Base-by-base conservation (phyloP, 2,888 invertebrate genomes). In the Bruchidius siliquastri region DNA sequence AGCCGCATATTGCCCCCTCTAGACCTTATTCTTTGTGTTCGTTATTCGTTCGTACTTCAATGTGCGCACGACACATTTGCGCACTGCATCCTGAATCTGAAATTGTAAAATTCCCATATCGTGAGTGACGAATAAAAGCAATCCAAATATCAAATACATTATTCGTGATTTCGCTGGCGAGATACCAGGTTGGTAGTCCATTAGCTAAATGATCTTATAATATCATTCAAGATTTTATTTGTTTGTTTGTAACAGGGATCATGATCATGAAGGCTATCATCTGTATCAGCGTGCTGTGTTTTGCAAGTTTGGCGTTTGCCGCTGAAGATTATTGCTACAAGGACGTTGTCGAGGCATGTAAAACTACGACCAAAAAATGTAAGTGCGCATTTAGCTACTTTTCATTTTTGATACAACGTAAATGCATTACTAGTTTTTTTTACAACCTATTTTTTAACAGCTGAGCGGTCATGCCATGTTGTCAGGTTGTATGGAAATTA, bases 201-300 rank as follows among this genome's bases (percentile, higher is more conserved):
- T 21, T n/a, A 21, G 1, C 68, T 10, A 8, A 10, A 10, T 68
- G 8, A 6, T n/a, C 10, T 70, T 67, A n/a, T n/a, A 22, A 68
- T 30, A 72, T 77, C 75, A 71, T 76, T 73, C 75, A 77, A 75
- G 74, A 72, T 75, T 72, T 75, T 75, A 78, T 79, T 72, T 77
- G 76, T 74, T 74, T 77, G 76, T 74, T 74, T 72, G 71, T 82
- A 78, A 73, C 83, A 90, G 84, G 82, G 86, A 87, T 86, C 86
- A 92, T 93, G 86, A 87, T 86, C 86, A 92, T 93, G 93, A 92
- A 91, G 88, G 71, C 71, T 21, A 21, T 71, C n/a, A 77, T 77
- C 77, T 83, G 91, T 76, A 84, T 87, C 77, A 82, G 89, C 80
- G 85, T 90, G 21, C 87, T 87, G 75, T 82, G 87, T 74, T 82